Conservation (phyloP, 1,140 invertebrate genomes). For the Saxidomus purpurata region DNA sequence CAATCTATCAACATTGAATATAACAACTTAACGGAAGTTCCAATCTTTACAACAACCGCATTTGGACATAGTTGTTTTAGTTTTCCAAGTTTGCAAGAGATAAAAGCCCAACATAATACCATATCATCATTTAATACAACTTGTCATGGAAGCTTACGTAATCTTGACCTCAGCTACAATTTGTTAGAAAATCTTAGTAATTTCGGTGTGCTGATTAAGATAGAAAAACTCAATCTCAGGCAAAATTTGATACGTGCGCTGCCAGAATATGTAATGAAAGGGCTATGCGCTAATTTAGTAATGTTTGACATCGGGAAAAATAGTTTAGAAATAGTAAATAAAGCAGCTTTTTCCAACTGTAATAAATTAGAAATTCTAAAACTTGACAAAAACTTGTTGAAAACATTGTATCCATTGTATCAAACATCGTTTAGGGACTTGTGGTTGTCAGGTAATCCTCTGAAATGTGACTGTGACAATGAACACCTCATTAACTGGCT, state of each 20-base stretch:
- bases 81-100: not conserved
- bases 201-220: not conserved
- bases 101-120: not conserved
- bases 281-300: not conserved
- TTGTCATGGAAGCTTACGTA: not conserved
- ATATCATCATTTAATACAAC: not conserved
- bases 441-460: not conserved
- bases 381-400: conserved; percentile 29
- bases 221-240: not conserved
- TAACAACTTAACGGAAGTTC: not conserved
- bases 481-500: conserved; percentile 1
- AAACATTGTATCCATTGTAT: not conserved
- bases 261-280: not conserved
- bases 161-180: conserved; percentile 23
- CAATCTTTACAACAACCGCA: not conserved
- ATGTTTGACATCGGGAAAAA: conserved; percentile 26
- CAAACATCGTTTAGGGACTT: not conserved
- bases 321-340: not conserved
- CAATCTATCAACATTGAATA: not conserved
- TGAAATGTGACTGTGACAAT: conserved; percentile 47
- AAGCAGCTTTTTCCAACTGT: conserved; percentile 1
- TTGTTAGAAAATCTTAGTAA: not conserved
- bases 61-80: too few relatives aligned
- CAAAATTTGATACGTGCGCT: not conserved
- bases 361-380: not conserved